Conservation (phyloP, 2,888 invertebrate species). For the Cryptophagus acutangulus region DNA sequence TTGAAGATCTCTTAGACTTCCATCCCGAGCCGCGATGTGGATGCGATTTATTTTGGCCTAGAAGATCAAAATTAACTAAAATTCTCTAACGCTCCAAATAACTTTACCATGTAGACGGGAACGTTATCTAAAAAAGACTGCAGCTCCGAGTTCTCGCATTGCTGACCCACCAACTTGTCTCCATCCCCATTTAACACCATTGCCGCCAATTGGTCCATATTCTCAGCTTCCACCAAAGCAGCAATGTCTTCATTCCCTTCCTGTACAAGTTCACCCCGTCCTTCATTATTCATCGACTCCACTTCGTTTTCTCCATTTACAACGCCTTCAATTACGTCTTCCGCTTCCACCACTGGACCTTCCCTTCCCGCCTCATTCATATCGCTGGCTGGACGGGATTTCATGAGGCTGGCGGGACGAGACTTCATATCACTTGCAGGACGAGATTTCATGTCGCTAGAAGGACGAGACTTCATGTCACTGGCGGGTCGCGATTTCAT, state of each 20-base stretch:
- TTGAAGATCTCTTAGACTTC: slow-evolving; percentile 78
- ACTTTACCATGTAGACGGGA: slow-evolving; percentile 76
- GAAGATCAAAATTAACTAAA: slow-evolving; percentile 22
- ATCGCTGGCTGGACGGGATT: slow-evolving; percentile 10
- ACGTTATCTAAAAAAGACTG: slow-evolving; percentile 85
- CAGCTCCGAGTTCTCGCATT: slow-evolving; percentile 69
- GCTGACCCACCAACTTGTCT: slow-evolving; percentile 64
- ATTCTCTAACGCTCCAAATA: slow-evolving; percentile 1
- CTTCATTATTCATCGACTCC: slow-evolving; percentile 48
- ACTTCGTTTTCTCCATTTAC: slow-evolving; percentile 47
- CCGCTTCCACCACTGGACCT: slow-evolving; percentile 29
- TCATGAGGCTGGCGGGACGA: slow-evolving; percentile 8
- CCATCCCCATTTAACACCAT: slow-evolving; percentile 88
- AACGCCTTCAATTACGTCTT: slow-evolving; percentile 46
- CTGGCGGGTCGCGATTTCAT: slow-evolving; percentile 10
- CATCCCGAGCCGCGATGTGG: slow-evolving; percentile 79
- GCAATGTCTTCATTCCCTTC: slow-evolving; percentile 58
- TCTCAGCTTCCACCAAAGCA: slow-evolving; percentile 65
- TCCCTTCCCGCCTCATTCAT: slow-evolving; percentile 13
- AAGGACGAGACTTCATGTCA: slow-evolving; percentile 18
- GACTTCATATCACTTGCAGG: slow-evolving; percentile 5
- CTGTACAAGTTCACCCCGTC: slow-evolving; percentile 54
- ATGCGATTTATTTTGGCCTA: slow-evolving; percentile 87
- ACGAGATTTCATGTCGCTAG: slow-evolving; percentile 20
- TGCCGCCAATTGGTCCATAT: slow-evolving; percentile 85